Conservation (phyloP, 2,888 invertebrate species). For the Ophioninae sp. region DNA sequence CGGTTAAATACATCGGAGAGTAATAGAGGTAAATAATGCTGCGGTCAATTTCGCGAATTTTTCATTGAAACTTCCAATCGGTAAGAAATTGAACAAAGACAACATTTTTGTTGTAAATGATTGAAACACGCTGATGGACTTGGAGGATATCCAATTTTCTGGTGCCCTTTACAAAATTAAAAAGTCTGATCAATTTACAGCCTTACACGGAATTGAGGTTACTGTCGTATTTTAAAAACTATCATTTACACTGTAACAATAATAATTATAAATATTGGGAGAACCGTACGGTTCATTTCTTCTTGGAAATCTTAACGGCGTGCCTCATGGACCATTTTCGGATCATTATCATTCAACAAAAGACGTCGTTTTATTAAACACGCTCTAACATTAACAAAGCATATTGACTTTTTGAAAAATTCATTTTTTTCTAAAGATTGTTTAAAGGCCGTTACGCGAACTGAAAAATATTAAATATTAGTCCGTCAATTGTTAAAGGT, state of each 20-base stretch:
- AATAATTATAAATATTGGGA: background rate
- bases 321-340: too few species aligned
- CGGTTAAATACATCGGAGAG: background rate
- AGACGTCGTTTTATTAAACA: too few species aligned
- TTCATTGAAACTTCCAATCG: background rate
- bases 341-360: too few species aligned
- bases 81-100: background rate
- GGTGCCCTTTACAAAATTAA: background rate
- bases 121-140: background rate
- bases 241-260: background rate
- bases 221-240: background rate
- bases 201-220: background rate
- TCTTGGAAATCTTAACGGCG: too few species aligned
- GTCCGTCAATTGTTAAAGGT: background rate
- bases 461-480: background rate
- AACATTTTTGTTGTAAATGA: background rate
- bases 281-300: background rate
- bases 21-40: background rate
- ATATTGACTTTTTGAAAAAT: too few species aligned
- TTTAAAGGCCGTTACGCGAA: too few species aligned
- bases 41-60: background rate
- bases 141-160: background rate
- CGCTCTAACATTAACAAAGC: too few species aligned
- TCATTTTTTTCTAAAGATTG: too few species aligned
- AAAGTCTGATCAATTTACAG: background rate